Evolutionary conservation across 2,888 invertebrate species (phyloP), one percentile per base, ranked within the genome.

Genomic region (Zele albiditarsus): DNA sequence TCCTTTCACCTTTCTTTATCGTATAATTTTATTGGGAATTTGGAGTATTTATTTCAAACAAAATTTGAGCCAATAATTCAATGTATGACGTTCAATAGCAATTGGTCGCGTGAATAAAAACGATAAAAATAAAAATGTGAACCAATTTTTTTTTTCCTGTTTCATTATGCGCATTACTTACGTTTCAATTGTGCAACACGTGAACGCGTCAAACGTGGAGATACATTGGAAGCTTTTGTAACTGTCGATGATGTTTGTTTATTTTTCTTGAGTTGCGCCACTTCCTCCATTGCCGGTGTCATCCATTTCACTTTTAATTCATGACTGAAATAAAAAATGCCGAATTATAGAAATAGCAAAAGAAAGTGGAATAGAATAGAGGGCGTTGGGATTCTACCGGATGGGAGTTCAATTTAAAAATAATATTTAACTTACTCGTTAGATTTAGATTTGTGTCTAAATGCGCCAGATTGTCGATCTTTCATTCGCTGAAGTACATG

Each of bases 401-500:
- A 28, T 33, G 42, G 69, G 46, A 20, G 16, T 28, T n/a, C n/a
- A 8, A 49, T 31, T 53, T 12, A 8, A 0, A 31, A 69, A 27
- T 27, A 57, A 27, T 49, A 69, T 57, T 57, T 10, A 75, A 84
- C 81, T 85, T 80, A 89, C 89, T 89, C 88, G 38, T 72, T 70
- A 68, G 82, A 82, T 82, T 84, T 88, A 16, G 78, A 67, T 78
- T 79, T 87, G 25, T 86, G 83, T 77, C 83, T 87, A 63, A 79
- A 79, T 69, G 80, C 71, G 58, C 87, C 84, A 8, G 85, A 80
- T 73, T 88, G 88, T 84, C 91, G 92, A 74, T 93, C 93, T 80
- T 92, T 92, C 82, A 92, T 92, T 83, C 90, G 92, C 53, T 92
- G 91, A 72, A 93, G 89, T 0, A 95, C 92, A 79, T 93, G 92